phyloP scores from a whole-genome alignment of 2,797 vertebrate genomes.

The Miichthys miiuy region DNA sequence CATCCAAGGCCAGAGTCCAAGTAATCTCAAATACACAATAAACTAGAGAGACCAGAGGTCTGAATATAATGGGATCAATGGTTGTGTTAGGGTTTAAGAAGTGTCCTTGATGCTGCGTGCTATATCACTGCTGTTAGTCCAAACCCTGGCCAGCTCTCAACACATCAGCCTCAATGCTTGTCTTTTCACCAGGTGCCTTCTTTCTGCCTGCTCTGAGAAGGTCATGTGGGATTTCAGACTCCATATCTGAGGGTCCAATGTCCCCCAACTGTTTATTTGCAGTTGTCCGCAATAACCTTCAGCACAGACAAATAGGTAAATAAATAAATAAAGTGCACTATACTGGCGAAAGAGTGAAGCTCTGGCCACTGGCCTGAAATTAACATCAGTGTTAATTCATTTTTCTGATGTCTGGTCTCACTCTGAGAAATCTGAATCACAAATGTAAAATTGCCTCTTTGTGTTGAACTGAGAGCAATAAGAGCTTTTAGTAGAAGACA shows the following conservation, averaged over 20 bases:
- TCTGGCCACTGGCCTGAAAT: slow-evolving; percentile 38
- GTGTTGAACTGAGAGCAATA: slow-evolving; percentile 39
- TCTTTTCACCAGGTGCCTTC: slow-evolving; percentile 47
- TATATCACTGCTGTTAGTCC: slow-evolving; percentile 60
- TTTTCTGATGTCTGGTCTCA: slow-evolving; percentile 44
- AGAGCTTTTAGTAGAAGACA: slow-evolving; percentile 46
- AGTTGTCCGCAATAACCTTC: slow-evolving; percentile 60
- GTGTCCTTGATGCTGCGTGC: slow-evolving; percentile 58
- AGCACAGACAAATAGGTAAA: slow-evolving; percentile 40
- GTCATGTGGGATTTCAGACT: slow-evolving; percentile 67
- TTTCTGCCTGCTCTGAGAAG: slow-evolving; percentile 49
- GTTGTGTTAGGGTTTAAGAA: slow-evolving; percentile 68
- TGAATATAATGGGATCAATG: slow-evolving; percentile 69
- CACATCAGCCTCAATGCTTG: slow-evolving; percentile 42
- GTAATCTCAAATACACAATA: slow-evolving; percentile 59
- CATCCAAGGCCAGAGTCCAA: slow-evolving; percentile 62
- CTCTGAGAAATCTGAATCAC: slow-evolving; percentile 31
- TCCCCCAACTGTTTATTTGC: slow-evolving; percentile 51
- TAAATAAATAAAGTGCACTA: slow-evolving; percentile 39
- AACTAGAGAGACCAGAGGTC: slow-evolving; percentile 55
- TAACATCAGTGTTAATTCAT: slow-evolving; percentile 48
- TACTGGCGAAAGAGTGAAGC: slow-evolving; percentile 22
- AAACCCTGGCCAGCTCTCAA: slow-evolving; percentile 33
- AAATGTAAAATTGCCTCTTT: slow-evolving; percentile 53
- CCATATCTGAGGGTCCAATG: slow-evolving; percentile 44